These are phyloP conservation scores for Philaenus spumarius DNA, from an alignment of 1,140 invertebrate species.

Conservation along the genomic window DNA sequence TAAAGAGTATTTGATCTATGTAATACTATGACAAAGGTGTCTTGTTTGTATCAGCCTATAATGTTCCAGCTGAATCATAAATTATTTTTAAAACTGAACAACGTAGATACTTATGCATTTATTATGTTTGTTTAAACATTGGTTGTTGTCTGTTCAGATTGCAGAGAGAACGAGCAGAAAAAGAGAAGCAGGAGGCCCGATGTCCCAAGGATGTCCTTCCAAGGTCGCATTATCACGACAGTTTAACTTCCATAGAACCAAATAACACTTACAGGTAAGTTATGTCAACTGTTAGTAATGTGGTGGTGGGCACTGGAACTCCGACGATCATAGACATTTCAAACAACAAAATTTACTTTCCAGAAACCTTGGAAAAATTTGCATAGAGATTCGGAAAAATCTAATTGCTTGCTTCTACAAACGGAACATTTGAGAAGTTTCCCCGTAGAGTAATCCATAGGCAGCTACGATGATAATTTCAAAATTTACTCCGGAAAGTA, in stretches of 20 bases:
- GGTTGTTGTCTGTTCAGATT: conserved; percentile 35
- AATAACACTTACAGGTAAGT: conserved; percentile 9
- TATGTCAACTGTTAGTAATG: neutral
- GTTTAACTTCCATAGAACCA: conserved; percentile 8
- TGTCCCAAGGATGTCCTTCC: conserved; percentile 27
- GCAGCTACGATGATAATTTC: no score
- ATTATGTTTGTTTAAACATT: neutral
- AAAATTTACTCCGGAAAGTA: no score
- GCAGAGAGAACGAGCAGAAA: conserved; percentile 47
- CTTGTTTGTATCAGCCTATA: no score
- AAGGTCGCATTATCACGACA: conserved; percentile 27
- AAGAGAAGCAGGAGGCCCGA: conserved; percentile 37
- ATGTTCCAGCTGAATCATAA: no score
- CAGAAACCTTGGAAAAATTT: neutral
- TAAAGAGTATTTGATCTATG: no score
- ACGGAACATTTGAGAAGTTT: no score
- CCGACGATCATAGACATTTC: neutral
- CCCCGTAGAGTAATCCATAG: no score
- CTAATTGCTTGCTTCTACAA: neutral
- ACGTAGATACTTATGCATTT: no score
- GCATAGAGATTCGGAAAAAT: neutral
- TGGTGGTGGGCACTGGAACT: neutral
- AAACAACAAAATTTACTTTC: neutral
- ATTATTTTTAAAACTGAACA: no score
- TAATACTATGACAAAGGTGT: no score